Evolutionary conservation across 2,888 invertebrate genomes (phyloP).

Genomic region (Artemia sinica): DNA sequence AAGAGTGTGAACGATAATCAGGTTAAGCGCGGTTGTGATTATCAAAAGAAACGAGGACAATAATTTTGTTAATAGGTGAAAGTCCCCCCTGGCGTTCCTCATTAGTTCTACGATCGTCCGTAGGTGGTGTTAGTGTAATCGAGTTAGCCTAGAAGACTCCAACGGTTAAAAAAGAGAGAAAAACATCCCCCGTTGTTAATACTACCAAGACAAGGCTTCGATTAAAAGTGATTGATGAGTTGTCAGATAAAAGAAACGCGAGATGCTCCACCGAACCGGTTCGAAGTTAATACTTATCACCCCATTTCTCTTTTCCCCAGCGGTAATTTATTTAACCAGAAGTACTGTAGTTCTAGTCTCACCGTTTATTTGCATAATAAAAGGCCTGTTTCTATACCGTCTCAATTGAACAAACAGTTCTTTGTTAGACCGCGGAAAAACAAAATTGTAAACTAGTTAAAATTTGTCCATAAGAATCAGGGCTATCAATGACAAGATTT

Average conservation of each 20-base stretch:
- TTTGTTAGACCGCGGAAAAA: too few species aligned
- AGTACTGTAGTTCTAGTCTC: too few species aligned
- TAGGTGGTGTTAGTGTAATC: conserved; percentile 9
- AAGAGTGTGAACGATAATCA: conserved; percentile 12
- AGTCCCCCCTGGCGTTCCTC: not conserved
- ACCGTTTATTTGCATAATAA: too few species aligned
- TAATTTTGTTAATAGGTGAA: conserved; percentile 11
- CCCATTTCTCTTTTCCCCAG: not conserved
- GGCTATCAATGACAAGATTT: too few species aligned
- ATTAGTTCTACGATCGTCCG: conserved; percentile 11
- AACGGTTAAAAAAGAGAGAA: not conserved
- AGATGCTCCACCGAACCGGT: not conserved
- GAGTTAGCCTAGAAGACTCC: conserved; percentile 12
- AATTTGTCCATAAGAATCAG: too few species aligned
- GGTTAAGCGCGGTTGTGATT: conserved; percentile 14
- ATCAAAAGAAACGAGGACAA: conserved; percentile 12
- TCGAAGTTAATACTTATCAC: conserved; percentile 5
- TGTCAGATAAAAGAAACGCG: not conserved
- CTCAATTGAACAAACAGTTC: too few species aligned
- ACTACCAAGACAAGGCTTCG: not conserved
- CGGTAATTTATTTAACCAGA: too few species aligned
- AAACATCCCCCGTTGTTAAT: conserved; percentile 7
- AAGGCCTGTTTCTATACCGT: too few species aligned
- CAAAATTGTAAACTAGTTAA: too few species aligned
- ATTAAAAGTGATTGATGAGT: conserved; percentile 14